Evolutionary conservation across 2,113 vertebrate genomes (phyloP), one percentile per base, ranked within the genome.

Genomic region (Raja brachyura): DNA sequence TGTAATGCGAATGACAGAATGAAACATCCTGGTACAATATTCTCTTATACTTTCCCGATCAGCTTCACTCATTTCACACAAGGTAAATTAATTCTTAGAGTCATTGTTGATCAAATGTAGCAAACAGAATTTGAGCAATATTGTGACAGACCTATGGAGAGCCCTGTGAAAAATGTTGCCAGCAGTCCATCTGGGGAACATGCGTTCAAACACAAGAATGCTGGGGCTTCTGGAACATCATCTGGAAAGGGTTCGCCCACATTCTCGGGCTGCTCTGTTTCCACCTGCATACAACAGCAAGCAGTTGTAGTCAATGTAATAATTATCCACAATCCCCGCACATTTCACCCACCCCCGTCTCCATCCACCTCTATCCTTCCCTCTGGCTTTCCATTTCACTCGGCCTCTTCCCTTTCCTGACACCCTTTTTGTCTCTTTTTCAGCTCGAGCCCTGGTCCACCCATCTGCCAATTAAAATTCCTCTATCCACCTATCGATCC

Each of bases 121-220:
- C 79, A 54, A 81, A 5, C 54, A 56, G 59, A 85, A 59, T 85
- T 56, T 25, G 54, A 85, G 70, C 33, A 90, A 66, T 88, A 31
- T 13, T 73, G 70, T 85, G 94, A 96, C 96, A 96, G 93, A 97
- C 97, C 96, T 96, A 25, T 28, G 85, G 93, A 78, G 4, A 94
- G 94, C 78, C 97, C 96, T 68, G 94, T 94, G n/a, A 96, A 93
- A 94, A 98, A 97, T 77, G 96, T 96, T 93, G 99, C 93, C 22
- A 97, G 94, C 0, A 99, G 96, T 31, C 98, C 98, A 94, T 93
- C 98, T 76, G 98, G 98, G 94, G 97, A 96, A 90, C 97, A 99
- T 70, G 97, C 94, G 1, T 95, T 97, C 78, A 99, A 95, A 93
- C 94, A 95, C 5, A 94, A 96, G 94, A 97, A 97, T 3, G 93